Conservation (phyloP, 2,888 invertebrate genomes). For the Lasioglossum zephyrum region DNA sequence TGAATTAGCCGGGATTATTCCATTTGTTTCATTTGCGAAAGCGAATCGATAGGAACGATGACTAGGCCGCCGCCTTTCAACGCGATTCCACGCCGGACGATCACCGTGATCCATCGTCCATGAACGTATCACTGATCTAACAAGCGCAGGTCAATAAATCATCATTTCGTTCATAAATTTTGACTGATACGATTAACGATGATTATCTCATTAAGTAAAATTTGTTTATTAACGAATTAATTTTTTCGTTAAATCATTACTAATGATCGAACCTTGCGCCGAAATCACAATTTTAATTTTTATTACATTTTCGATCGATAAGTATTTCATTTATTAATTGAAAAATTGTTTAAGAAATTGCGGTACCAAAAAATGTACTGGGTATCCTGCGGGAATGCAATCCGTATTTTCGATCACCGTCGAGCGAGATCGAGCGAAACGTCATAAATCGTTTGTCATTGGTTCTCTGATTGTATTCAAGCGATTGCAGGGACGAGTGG, state of each 20-base stretch:
- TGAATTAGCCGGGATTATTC: background rate
- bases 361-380: no score
- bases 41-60: background rate
- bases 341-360: no score
- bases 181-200: no score
- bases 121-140: background rate
- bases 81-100: background rate
- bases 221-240: no score
- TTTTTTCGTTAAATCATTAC: no score
- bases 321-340: no score
- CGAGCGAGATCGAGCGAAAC: background rate
- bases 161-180: no score
- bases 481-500: slow-evolving; percentile 3
- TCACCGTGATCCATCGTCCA: background rate
- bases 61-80: background rate
- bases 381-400: no score
- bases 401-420: background rate
- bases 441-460: background rate
- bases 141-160: background rate
- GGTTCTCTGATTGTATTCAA: background rate
- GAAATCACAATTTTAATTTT: no score
- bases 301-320: no score
- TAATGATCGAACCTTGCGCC: no score
- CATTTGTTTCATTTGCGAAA: background rate
- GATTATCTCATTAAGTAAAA: no score